Evolutionary conservation across 2,113 vertebrate genomes (phyloP).

Genomic region (Atrichornis clamosus): DNA sequence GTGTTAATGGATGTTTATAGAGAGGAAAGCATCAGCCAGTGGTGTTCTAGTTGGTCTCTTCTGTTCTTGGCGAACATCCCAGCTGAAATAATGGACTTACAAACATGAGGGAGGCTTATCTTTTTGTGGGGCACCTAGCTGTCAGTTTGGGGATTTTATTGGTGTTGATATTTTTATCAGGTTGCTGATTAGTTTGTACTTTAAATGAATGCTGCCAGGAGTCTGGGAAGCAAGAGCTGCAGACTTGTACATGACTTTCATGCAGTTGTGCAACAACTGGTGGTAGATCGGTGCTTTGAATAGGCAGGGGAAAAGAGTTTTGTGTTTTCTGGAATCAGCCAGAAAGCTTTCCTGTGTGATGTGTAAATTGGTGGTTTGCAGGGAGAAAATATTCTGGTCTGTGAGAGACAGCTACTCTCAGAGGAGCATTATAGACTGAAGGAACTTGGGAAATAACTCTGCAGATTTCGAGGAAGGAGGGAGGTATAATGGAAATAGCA

Average conservation of each 20-base stretch:
- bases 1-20: neutral
- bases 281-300: rapidly evolving
- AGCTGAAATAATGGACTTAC: rapidly evolving
- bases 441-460: neutral
- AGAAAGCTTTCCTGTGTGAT: neutral
- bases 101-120: neutral
- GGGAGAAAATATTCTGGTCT: neutral
- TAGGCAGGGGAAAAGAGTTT: neutral
- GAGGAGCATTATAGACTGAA: neutral
- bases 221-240: neutral
- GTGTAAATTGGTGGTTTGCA: neutral
- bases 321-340: neutral
- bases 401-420: neutral
- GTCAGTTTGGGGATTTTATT: neutral
- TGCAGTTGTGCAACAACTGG: neutral
- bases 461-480: neutral
- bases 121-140: neutral
- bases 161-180: neutral
- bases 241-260: neutral
- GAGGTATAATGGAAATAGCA: neutral
- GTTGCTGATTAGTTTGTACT: neutral
- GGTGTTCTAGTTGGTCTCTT: neutral
- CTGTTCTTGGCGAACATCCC: neutral
- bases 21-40: neutral
- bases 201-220: neutral